Base-by-base conservation (phyloP, 2,113 vertebrate genomes). In the Elaphurus davidianus region DNA sequence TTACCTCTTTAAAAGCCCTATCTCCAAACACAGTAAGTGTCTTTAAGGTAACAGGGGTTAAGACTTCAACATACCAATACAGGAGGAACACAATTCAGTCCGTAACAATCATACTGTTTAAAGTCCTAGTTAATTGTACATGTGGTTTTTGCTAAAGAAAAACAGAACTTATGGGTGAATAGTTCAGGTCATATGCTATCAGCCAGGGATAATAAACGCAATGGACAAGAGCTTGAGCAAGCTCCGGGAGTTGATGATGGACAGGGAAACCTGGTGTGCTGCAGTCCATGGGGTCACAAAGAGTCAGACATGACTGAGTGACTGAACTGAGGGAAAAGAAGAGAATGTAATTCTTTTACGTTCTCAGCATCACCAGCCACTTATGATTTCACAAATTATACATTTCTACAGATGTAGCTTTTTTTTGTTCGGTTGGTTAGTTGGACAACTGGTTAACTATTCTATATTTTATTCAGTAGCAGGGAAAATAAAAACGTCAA, bases 111-210 rank as follows among this genome's bases (percentile, higher is more conserved):
- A 71, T 1, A 59, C 14, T 17, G 27, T 74, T 87, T 82, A 87
- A 74, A 84, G 55, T 81, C 33, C 52, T 87, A 55, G 15, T 81
- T 91, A 45, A 40, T 30, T 85, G 90, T 15, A 67, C 7, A 64
- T 91, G 76, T 40, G 33, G 52, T 55, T 97, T 96, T 91, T 95
- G 36, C 78, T 79, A 76, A 91, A 67, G 28, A 45, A 94, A 83
- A 83, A 55, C 9, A 90, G 15, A 62, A 96, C 23, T 3, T 81
- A 14, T n/a, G 40, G 28, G 76, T 52, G 90, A 87, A 90, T 62
- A 54, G 40, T 85, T 92, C 36, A 96, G 23, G 47, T 81, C 60
- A 67, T 52, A 43, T 12, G 21, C 15, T 96, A 79, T 64, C 40
- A 87, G 52, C 9, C 23, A 78, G 14, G 11, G 25, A 85, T 87